These are phyloP conservation scores for Serranus cabrilla DNA, from an alignment of 2,797 vertebrate genomes.

Conservation along the genomic window DNA sequence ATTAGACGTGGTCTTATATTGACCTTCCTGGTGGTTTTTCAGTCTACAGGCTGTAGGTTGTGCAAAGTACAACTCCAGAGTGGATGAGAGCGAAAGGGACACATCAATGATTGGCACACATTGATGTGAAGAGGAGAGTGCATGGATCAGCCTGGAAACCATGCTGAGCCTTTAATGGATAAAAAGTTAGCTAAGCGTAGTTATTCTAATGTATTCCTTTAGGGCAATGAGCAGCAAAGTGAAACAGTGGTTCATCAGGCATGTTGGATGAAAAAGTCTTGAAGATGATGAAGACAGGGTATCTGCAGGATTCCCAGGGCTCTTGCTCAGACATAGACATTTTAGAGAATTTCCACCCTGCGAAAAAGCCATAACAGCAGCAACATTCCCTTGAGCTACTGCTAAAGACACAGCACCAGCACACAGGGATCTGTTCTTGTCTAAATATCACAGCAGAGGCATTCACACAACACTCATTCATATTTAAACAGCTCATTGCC, in stretches of 20 bases:
- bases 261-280: not conserved
- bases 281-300: conserved; percentile 7
- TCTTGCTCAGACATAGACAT: conserved; percentile 36
- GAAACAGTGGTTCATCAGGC: conserved; percentile 1
- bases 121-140: not conserved
- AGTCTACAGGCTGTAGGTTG: not conserved
- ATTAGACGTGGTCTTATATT: not conserved
- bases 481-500: conserved; percentile 70
- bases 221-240: conserved; percentile 8
- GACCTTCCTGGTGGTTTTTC: not conserved
- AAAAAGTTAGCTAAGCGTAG: not conserved
- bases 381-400: conserved; percentile 38
- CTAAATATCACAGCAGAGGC: conserved; percentile 63
- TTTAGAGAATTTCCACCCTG: conserved; percentile 39
- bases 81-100: not conserved
- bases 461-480: conserved; percentile 72
- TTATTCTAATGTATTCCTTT: not conserved
- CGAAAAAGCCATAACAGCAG: conserved; percentile 27
- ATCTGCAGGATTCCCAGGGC: conserved; percentile 28
- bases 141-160: not conserved
- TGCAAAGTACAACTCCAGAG: not conserved
- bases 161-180: not conserved
- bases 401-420: conserved; percentile 30
- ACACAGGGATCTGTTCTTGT: conserved; percentile 52
- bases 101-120: not conserved